Evolutionary conservation across 1,140 invertebrate species (phyloP).

Genomic region (Carposina sasakii): DNA sequence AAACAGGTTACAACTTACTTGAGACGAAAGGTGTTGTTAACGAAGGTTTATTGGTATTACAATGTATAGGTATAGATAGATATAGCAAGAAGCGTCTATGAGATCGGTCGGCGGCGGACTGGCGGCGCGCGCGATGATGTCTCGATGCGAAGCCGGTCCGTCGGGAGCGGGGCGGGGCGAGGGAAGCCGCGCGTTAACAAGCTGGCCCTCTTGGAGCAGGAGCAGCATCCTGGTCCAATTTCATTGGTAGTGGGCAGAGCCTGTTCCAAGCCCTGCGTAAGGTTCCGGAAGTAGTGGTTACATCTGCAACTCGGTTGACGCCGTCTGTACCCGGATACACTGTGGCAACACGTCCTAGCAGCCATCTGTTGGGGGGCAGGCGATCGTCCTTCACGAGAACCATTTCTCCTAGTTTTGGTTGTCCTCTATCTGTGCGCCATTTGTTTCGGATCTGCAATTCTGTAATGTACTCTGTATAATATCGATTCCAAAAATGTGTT

Average conservation of each 20-base stretch:
- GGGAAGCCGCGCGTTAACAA: too few species aligned
- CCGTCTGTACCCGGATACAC: conserved; percentile 16
- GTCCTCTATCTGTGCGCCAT: neutral
- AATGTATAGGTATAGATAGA: too few species aligned
- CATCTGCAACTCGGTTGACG: conserved; percentile 15
- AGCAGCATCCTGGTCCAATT: neutral
- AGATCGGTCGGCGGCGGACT: too few species aligned
- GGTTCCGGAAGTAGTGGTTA: neutral
- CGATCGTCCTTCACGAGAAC: conserved; percentile 1
- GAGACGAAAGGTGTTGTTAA: too few species aligned
- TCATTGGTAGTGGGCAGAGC: neutral
- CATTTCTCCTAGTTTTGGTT: neutral
- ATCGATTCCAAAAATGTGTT: conserved; percentile 6
- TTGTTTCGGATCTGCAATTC: neutral
- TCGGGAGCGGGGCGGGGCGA: too few species aligned
- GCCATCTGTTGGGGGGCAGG: neutral
- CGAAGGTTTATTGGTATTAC: too few species aligned
- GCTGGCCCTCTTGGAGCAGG: neutral
- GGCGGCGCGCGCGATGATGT: too few species aligned
- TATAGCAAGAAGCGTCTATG: too few species aligned
- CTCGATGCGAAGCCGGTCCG: too few species aligned
- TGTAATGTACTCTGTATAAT: conserved; percentile 1
- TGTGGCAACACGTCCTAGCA: conserved; percentile 15
- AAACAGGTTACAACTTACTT: too few species aligned
- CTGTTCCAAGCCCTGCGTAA: neutral